Percentiles rank a stretch among this genome's conserved stretches.
Conservation (phyloP, 1,140 invertebrate species). For the Polypedilum pembai region DNA sequence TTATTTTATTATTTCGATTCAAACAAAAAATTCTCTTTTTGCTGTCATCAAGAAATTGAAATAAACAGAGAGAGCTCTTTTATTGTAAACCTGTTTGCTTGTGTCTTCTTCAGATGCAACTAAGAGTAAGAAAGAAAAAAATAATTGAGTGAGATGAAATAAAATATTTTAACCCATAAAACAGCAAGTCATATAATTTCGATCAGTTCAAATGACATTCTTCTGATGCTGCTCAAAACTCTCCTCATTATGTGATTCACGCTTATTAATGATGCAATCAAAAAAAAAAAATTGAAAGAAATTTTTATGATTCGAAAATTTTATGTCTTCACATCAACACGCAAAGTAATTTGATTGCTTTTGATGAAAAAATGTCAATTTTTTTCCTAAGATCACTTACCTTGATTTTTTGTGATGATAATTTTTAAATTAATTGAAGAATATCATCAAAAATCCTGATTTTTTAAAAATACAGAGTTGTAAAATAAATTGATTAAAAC, state of each 20-base stretch:
- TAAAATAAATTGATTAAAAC: too few relatives aligned
- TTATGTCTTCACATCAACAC: conserved; percentile 11
- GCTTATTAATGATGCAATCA: conserved; percentile 6
- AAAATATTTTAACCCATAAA: conserved; percentile 1
- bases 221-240: background rate
- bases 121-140: background rate
- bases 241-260: conserved; percentile 1
- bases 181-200: conserved; percentile 13
- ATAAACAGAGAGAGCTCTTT: too few relatives aligned
- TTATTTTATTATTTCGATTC: background rate
- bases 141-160: background rate
- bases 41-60: too few relatives aligned
- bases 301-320: conserved; percentile 6
- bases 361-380: too few relatives aligned
- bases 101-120: background rate
- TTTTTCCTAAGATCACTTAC: too few relatives aligned
- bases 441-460: too few relatives aligned
- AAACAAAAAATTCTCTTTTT: background rate
- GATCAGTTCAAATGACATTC: conserved; percentile 4
- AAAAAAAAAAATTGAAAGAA: background rate
- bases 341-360: background rate
- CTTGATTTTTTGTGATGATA: too few relatives aligned
- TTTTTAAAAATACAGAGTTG: too few relatives aligned
- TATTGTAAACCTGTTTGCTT: background rate
- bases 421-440: too few relatives aligned